Percentiles rank a stretch among this genome's conserved stretches.
Conservation (phyloP, 2,797 vertebrate genomes). For the Aldrovandia affinis region DNA sequence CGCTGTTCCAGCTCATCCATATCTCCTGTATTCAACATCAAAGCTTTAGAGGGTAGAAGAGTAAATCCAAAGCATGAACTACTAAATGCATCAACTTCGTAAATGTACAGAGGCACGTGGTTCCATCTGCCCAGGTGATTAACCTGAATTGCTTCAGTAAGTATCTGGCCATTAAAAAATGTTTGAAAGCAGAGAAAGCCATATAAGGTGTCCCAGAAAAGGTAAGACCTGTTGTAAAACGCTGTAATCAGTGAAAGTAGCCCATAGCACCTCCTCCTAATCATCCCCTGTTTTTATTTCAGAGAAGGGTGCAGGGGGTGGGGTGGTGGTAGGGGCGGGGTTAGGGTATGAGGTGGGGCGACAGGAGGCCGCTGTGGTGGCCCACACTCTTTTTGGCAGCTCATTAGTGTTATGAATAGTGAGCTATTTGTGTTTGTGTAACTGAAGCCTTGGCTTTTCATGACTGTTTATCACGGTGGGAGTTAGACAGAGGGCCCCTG, state of each 20-base stretch:
- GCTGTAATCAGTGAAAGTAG: no score
- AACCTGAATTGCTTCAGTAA: neutral
- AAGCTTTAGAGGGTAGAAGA: no score
- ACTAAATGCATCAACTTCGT: no score
- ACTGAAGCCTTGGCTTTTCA: slow-evolving; percentile 66
- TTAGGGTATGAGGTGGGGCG: no score
- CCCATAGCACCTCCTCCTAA: neutral
- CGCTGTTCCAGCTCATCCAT: no score
- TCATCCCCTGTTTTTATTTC: neutral
- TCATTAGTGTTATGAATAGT: slow-evolving; percentile 73
- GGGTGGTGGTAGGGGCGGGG: neutral
- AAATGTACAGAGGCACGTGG: no score
- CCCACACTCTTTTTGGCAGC: slow-evolving; percentile 54
- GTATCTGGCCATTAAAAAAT: neutral
- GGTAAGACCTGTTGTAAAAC: no score
- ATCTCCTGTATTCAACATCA: no score
- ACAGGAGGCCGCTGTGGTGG: slow-evolving; percentile 37
- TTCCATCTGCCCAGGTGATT: no score
- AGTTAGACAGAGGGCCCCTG: slow-evolving; percentile 44
- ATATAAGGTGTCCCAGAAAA: neutral
- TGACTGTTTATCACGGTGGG: slow-evolving; percentile 69
- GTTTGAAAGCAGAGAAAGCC: neutral
- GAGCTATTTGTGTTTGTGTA: slow-evolving; percentile 74
- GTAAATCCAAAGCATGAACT: no score
- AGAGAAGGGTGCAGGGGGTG: neutral